Conservation (phyloP, 2,797 vertebrate species). For the Cynopterus sphinx region DNA sequence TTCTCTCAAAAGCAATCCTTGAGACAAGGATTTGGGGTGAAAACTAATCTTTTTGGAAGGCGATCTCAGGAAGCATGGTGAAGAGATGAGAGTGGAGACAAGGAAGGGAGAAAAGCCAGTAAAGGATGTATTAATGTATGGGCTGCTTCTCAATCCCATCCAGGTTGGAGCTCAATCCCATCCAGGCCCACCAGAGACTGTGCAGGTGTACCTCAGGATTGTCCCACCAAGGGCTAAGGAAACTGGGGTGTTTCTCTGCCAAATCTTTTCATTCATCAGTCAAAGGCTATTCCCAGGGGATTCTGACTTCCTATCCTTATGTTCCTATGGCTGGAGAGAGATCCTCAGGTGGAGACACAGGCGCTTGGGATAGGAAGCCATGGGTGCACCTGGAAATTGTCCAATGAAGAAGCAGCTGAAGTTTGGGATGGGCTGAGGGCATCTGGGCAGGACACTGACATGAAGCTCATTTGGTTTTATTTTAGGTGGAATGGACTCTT, state of each 20-base stretch:
- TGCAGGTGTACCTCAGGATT: background rate
- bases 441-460: background rate
- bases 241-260: background rate
- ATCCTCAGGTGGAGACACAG: background rate
- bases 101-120: background rate
- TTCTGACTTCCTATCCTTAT: background rate
- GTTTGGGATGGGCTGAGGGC: background rate
- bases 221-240: background rate
- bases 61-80: background rate
- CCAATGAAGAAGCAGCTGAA: background rate
- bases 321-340: background rate
- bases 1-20: background rate
- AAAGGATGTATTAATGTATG: rapidly evolving
- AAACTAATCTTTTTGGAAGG: background rate
- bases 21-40: background rate
- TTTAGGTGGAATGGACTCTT: constrained; percentile 66
- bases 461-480: constrained; percentile 52
- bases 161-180: background rate
- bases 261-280: background rate
- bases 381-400: background rate
- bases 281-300: background rate
- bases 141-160: no score
- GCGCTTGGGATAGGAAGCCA: background rate
- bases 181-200: background rate
- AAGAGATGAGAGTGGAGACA: background rate